Evolutionary conservation across 1,140 invertebrate genomes (phyloP), one percentile per base, ranked within the genome.

Genomic region (Drosophila nikananu): DNA sequence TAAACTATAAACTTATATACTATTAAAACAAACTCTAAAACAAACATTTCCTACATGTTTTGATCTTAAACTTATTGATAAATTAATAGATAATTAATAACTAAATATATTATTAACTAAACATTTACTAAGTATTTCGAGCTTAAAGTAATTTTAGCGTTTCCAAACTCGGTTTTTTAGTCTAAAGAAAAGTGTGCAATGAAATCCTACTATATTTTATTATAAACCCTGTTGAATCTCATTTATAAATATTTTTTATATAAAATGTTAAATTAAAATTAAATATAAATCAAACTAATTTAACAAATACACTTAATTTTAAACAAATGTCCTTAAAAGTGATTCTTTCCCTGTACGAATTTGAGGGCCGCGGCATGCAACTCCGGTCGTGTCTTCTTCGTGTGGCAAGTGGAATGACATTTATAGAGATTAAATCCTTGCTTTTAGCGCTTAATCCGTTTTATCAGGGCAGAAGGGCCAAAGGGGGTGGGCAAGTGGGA

Each of bases 361-460:
- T 32, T 27, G 15, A 42, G 32, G 15, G 51, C 62, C 8, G 19
- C 21, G 8, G 21, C 23, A 10, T 52, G 48, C 54, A 58, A 41
- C 51, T 74, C n/a, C 27, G 64, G 68, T 57, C n/a, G 42, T 54
- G 48, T 46, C 67, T 59, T 58, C 64, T 59, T 52, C 58, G 54
- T 65, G 46, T 68, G 72, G 68, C 67, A 73, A 57, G 70, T 52
- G 49, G 68, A 90, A 90, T 86, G 81, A 80, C 71, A 74, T 87
- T 83, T 81, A 61, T 81, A 81, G 74, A 75, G 81, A 76, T 81
- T 89, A 81, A 89, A 81, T 90, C 72, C 82, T 75, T 86, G 82
- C 79, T 86, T 90, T 90, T 84, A 90, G 72, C 68, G 54, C 63
- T 82, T 90, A 89, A 89, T 84, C 81, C 86, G 55, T 71, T 89